Evolutionary conservation across 2,113 vertebrate species (phyloP), one percentile per base, ranked within the genome.

Genomic region (Bubo blakistoni): DNA sequence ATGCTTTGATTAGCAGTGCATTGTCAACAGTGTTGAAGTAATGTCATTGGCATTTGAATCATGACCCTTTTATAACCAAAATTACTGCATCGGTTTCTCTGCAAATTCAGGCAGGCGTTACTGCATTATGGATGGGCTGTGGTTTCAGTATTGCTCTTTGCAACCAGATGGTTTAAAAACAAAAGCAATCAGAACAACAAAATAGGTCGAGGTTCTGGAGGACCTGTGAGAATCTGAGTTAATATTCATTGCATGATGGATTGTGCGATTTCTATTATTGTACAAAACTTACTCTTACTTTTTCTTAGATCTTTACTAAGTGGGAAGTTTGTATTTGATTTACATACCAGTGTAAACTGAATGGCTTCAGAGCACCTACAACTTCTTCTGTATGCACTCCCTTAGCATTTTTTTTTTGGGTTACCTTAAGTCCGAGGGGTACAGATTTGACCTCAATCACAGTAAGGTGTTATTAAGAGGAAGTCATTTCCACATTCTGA

Each of bases 11-110:
- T 91, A 89, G 66, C 63, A 57, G 36, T 11, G 36, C 49, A 29
- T 86, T 86, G 67, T 89, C 65, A 92, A 72, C 72, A 57, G 14
- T 5, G 34, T 10, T 73, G 80, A 86, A 76, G 25, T 71, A 74
- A 91, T 92, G 77, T 21, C 69, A 72, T 16, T 84, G 90, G 30
- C 52, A 72, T 91, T 93, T 89, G 86, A 88, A 89, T 92, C 47
- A 44, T 52, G 57, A 92, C 72, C 76, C 81, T 84, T 91, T 94
- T 81, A 81, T 63, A 84, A 81, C 30, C 66, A 44, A 74, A 94
- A 89, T 61, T 44, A 69, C 47, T 89, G 71, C 86, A 80, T 91
- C 59, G 21, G 58, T 88, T 92, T 91, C 70, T 90, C 66, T 82
- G 57, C 72, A 79, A 47, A 92, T 92, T 88, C 65, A 86, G 21